These are phyloP conservation scores for Callipepla squamata DNA, from an alignment of 2,113 vertebrate genomes.

Conservation along the genomic window DNA sequence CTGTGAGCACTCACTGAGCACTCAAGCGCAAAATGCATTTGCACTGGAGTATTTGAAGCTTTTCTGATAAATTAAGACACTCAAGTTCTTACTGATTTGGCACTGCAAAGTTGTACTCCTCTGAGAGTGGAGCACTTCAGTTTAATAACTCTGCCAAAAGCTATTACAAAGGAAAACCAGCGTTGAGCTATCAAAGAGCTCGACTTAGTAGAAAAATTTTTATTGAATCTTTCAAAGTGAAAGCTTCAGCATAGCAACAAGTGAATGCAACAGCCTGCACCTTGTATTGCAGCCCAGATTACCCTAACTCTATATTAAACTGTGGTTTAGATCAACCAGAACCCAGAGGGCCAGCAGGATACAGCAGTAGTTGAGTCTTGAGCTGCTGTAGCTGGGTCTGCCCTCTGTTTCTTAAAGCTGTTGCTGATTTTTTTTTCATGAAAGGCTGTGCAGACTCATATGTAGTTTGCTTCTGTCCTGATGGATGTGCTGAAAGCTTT, in stretches of 20 bases:
- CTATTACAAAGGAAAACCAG: not conserved
- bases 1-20: not conserved
- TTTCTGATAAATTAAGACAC: not conserved
- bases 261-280: not conserved
- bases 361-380: accelerated
- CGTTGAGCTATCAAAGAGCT: not conserved
- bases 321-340: accelerated
- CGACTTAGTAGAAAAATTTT: not conserved
- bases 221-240: not conserved
- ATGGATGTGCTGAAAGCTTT: not conserved
- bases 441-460: not conserved
- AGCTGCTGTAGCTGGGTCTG: not conserved
- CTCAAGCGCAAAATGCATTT: not conserved
- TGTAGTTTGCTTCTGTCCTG: not conserved
- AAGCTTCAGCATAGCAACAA: not conserved
- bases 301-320: accelerated
- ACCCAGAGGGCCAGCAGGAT: not conserved
- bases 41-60: not conserved
- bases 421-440: not conserved
- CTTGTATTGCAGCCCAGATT: not conserved
- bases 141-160: not conserved
- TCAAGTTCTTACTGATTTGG: not conserved
- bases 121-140: not conserved
- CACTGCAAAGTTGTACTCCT: not conserved
- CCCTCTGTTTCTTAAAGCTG: not conserved